These are phyloP conservation scores for Spheniscus mendiculus DNA, from an alignment of 2,113 vertebrate genomes.

Conservation along the genomic window DNA sequence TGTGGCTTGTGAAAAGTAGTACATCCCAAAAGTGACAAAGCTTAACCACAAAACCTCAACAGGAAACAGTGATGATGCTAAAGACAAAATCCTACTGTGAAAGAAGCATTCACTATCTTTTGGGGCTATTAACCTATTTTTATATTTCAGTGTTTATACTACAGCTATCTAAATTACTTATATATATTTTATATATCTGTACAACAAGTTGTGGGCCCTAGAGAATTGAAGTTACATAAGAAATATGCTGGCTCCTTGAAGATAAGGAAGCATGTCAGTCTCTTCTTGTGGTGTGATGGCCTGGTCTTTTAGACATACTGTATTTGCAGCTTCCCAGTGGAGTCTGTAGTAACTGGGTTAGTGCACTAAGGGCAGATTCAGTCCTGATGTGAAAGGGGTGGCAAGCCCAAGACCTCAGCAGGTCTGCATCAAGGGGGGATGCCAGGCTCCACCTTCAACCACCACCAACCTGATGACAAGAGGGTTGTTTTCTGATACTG, in stretches of 20 bases:
- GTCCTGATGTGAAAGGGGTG: neutral
- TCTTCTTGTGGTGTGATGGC: neutral
- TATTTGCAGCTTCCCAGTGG: neutral
- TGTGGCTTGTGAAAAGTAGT: neutral
- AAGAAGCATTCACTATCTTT: neutral
- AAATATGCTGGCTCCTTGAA: neutral
- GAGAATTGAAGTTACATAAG: neutral
- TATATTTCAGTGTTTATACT: neutral
- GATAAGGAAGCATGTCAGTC: neutral
- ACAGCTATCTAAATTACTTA: neutral
- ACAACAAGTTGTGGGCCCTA: neutral
- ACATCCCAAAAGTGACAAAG: neutral
- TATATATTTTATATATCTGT: neutral
- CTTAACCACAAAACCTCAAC: neutral
- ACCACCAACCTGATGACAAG: neutral
- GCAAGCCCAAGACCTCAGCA: neutral
- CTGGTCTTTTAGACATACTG: neutral
- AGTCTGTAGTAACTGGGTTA: neutral
- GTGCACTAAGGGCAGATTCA: neutral
- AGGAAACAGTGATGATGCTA: neutral
- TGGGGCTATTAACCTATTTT: neutral
- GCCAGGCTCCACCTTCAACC: neutral
- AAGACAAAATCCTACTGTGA: neutral
- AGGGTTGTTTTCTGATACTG: neutral
- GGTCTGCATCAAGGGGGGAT: neutral